Base-by-base conservation (phyloP, 1,140 invertebrate species). In the Adoxophyes honmai region DNA sequence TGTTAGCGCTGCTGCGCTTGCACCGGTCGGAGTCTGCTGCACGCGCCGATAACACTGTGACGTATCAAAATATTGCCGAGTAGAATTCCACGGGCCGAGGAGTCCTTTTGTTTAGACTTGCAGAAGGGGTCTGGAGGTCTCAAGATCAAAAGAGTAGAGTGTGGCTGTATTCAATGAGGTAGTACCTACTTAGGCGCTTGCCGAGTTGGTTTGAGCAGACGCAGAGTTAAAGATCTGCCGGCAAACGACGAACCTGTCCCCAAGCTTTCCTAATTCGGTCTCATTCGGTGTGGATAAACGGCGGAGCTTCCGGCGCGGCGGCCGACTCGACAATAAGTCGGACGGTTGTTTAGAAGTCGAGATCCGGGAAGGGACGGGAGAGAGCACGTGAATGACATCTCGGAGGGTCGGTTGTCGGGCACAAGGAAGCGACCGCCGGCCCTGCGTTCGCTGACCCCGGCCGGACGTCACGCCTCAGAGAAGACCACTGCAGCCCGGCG, bases 361-460 rank as follows among this genome's bases (percentile, higher is more conserved):
- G 58, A 58, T 60, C 51, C 56, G 59, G 63, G 60, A 75, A 70
- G 64, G 59, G 53, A 66, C 51, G 62, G 62, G 48, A 60, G 61
- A 61, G 53, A 75, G 64, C 59, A 68, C 73, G 72, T 76, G 70
- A 79, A 81, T 78, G 79, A 81, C 75, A 81, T 75, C 71, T 81
- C 62, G 60, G 62, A 78, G 78, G 80, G 80, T 76, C 73, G 71
- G 68, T 74, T 69, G 70, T 74, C 70, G 77, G 71, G 68, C 62
- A 70, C 55, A 82, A 78, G 83, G 83, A 86, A 83, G 81, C 73
- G 72, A 74, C 73, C 68, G 73, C 62, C 68, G 71, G 77, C 75
- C 75, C 73, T 78, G 70, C 78, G 83, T 80, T 78, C 84, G 75
- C 72, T 83, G 84, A 85, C 84, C 81, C 78, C 81, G 75, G 73